Conservation (phyloP, 1,140 invertebrate species). For the Papilio dardanus region DNA sequence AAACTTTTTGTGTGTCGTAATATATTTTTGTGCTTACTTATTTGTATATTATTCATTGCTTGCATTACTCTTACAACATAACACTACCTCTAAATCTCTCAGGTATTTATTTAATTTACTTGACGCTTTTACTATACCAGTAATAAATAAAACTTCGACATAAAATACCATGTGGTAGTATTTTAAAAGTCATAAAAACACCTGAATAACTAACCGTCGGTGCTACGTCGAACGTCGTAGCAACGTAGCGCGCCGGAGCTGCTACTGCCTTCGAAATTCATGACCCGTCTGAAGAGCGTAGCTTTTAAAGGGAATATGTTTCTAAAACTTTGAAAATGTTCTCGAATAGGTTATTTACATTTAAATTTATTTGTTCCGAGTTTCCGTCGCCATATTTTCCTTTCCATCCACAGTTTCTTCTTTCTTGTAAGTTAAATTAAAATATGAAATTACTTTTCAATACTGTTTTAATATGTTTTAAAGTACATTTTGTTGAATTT, state of each 20-base stretch:
- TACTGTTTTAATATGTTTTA: conserved; percentile 10
- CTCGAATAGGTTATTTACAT: conserved; percentile 35
- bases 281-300: no score
- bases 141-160: neutral
- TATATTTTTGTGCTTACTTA: no score
- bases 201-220: neutral
- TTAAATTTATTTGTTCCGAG: conserved; percentile 38
- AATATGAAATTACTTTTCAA: conserved; percentile 33
- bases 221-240: conserved; percentile 5
- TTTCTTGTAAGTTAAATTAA: conserved; percentile 33
- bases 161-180: no score
- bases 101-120: neutral
- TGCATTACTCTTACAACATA: no score
- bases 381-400: conserved; percentile 28
- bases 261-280: no score
- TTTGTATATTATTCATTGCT: no score
- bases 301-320: conserved; percentile 37
- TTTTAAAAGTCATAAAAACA: conserved; percentile 26
- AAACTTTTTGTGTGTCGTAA: no score
- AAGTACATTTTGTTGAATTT: no score
- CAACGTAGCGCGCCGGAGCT: conserved; percentile 20
- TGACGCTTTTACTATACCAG: neutral
- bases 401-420: conserved; percentile 15
- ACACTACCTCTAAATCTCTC: no score
- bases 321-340: conserved; percentile 33